Conservation (phyloP, 2,797 vertebrate species). For the Anas bahamensis region DNA sequence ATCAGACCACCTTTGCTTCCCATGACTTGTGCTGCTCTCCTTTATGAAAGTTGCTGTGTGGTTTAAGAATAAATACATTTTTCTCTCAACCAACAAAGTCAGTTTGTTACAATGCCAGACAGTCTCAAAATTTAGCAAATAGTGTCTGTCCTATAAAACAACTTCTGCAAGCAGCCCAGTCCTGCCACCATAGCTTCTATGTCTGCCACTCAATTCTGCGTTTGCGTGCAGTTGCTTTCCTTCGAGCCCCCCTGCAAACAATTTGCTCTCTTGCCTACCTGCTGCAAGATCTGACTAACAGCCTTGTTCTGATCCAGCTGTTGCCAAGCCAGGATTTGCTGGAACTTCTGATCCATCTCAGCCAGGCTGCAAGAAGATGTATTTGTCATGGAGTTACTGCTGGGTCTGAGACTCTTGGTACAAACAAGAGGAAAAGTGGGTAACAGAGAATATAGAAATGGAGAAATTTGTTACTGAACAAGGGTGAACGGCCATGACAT, state of each 20-base stretch:
- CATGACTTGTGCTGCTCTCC: neutral
- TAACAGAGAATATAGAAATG: neutral
- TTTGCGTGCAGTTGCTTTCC: neutral
- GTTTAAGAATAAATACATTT: neutral
- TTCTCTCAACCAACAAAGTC: neutral
- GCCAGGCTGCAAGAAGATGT: constrained; percentile 83
- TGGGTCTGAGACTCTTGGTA: neutral
- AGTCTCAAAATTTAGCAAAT: neutral
- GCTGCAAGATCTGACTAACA: constrained; percentile 90
- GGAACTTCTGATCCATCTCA: constrained; percentile 89
- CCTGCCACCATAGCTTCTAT: neutral
- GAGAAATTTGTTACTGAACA: neutral
- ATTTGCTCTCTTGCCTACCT: constrained; percentile 79
- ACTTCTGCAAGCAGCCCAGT: neutral
- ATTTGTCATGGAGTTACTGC: neutral
- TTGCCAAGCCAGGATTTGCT: constrained; percentile 90
- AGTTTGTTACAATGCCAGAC: neutral
- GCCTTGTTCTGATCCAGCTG: constrained; percentile 95
- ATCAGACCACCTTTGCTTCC: neutral
- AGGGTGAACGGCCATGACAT: neutral
- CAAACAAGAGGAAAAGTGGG: neutral
- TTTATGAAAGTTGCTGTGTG: neutral
- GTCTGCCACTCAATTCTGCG: neutral
- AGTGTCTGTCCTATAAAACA: neutral
- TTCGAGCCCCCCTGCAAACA: fast-evolving